Base-by-base conservation (phyloP, 2,113 vertebrate species). In the Caranx melampygus region DNA sequence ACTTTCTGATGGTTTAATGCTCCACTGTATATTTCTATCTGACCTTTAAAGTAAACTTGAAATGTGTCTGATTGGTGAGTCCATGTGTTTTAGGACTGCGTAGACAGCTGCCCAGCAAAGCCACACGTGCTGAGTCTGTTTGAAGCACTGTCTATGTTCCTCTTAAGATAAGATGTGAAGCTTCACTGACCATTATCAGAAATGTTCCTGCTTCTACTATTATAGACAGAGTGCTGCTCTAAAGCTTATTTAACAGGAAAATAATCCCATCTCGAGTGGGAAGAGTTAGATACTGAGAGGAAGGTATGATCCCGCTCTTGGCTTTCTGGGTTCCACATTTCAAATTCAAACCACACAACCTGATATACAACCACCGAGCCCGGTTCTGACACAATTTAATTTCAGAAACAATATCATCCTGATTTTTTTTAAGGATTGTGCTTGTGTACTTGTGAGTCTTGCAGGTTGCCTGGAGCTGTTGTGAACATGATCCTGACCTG, bases 401-500 rank as follows among this genome's bases (percentile, higher is more conserved):
- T 52, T 63, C 63, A 52, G 61, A 35, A 37, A 12, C 15, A 18
- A 2, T 26, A 18, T 15, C 3, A 52, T 7, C 15, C 51, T 44
- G 21, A 79, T 18, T 65, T 14, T 15, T 15, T 52, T 78, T 52
- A 11, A 62, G 21, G 15, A 4, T 14, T 51, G 45, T 1, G 26
- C 26, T 26, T 26, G 26, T 26, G 26, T 34, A 10, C 68, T 44
- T 31, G 26, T 55, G 4, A 62, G 40, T 34, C 35, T 65, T 18
- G 40, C 58, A 44, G 40, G 47, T 75, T n/a, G 61, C 62, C 55
- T 18, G 45, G 21, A 37, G 68, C 73, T 34, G 60, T 2, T 72
- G 65, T 58, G 31, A 79, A 15, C 70, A 21, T 35, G 76, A 77
- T 33, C 40, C 52, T 74, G 59, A 85, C 72, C 73, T 51, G 37